phyloP scores from a whole-genome alignment of 2,888 invertebrate genomes.

The Amblyjoppa proteus region DNA sequence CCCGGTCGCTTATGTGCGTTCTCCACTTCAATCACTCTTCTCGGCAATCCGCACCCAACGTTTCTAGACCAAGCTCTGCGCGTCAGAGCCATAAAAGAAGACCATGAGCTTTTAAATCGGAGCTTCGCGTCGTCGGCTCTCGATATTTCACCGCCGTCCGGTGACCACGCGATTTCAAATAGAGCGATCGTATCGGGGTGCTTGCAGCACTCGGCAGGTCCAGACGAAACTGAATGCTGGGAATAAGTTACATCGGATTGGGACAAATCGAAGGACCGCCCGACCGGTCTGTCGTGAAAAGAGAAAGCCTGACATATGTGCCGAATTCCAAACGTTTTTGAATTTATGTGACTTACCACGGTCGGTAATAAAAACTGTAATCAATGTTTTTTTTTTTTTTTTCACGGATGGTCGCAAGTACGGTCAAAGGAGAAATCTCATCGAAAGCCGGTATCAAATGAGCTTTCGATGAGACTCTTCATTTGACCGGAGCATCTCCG shows the following conservation, averaged over 20 bases:
- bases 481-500: too few relatives aligned
- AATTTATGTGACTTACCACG: not conserved
- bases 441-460: too few relatives aligned
- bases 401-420: too few relatives aligned
- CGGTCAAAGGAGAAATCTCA: too few relatives aligned
- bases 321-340: not conserved
- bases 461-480: too few relatives aligned
- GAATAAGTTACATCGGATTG: not conserved
- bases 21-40: conserved; percentile 35
- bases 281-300: conserved; percentile 43
- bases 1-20: not conserved
- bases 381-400: too few relatives aligned
- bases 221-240: not conserved
- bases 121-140: conserved; percentile 26
- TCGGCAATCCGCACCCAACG: conserved; percentile 16
- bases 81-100: conserved; percentile 35
- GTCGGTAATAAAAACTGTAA: too few relatives aligned
- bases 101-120: conserved; percentile 44
- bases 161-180: not conserved
- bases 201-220: conserved; percentile 6
- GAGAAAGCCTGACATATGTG: not conserved
- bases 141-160: conserved; percentile 42
- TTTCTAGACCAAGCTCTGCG: not conserved
- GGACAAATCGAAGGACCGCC: conserved; percentile 48
- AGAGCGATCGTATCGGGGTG: conserved; percentile 8